Evolutionary conservation across 1,140 invertebrate species (phyloP).

Genomic region (Lepidurus packardi): DNA sequence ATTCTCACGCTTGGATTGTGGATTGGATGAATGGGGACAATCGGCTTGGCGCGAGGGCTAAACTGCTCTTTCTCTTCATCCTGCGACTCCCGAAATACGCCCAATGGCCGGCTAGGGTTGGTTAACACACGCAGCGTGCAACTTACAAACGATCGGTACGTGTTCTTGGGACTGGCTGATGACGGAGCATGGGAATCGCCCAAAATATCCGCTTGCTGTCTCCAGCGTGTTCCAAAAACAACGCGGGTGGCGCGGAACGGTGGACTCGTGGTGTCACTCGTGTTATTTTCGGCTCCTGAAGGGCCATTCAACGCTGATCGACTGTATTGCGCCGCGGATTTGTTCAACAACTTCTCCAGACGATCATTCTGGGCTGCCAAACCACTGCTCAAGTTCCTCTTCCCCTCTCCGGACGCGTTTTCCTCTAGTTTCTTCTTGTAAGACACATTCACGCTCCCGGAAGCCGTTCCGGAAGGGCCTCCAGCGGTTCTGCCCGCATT

Average conservation of each 20-base stretch:
- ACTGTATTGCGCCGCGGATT: background rate
- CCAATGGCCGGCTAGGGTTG: constrained; percentile 12
- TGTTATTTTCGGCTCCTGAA: background rate
- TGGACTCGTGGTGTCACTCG: background rate
- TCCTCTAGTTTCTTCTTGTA: background rate
- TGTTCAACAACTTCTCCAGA: constrained; percentile 5
- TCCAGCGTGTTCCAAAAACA: constrained; percentile 21
- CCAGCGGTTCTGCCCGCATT: background rate
- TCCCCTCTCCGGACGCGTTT: background rate
- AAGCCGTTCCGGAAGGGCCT: background rate
- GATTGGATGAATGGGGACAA: background rate
- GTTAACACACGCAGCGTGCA: constrained; percentile 8
- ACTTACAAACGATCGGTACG: constrained; percentile 21
- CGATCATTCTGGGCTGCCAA: constrained; percentile 17
- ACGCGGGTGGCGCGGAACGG: constrained; percentile 8
- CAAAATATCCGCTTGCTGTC: constrained; percentile 21
- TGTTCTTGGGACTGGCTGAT: background rate
- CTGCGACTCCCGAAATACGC: background rate
- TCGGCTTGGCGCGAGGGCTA: background rate
- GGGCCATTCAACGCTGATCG: constrained; percentile 3
- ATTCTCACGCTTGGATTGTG: background rate
- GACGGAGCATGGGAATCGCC: background rate
- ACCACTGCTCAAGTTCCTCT: background rate
- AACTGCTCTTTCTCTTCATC: background rate
- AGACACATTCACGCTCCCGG: background rate